These are phyloP conservation scores for Nomada flava DNA, from an alignment of 2,888 invertebrate species.

Conservation along the genomic window DNA sequence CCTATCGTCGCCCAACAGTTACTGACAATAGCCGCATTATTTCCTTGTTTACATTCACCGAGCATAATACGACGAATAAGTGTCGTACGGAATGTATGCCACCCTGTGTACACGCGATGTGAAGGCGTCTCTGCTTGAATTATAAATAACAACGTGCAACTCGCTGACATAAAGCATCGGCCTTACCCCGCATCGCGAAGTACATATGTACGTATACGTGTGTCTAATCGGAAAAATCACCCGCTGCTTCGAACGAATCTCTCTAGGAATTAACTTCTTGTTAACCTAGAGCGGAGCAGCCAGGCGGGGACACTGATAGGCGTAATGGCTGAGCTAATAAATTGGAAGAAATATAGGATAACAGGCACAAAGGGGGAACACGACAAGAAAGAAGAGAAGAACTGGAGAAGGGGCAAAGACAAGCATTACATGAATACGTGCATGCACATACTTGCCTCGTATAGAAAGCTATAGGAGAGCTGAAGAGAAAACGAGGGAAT, in stretches of 20 bases:
- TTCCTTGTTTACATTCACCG: conserved; percentile 38
- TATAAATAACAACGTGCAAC: conserved; percentile 31
- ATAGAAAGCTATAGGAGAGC: conserved; percentile 14
- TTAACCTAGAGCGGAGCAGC: conserved; percentile 3
- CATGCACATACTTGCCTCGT: too few relatives aligned
- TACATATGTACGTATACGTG: too few relatives aligned
- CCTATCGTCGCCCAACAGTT: neutral
- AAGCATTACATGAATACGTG: neutral
- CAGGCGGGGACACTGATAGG: neutral
- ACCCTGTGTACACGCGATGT: conserved; percentile 17
- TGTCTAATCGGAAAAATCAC: neutral
- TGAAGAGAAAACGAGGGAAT: conserved; percentile 29
- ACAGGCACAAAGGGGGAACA: neutral
- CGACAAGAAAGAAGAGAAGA: neutral
- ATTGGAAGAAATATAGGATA: conserved; percentile 35
- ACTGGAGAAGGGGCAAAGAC: neutral
- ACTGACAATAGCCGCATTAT: conserved; percentile 28
- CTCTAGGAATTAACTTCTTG: conserved; percentile 11
- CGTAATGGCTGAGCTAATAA: conserved; percentile 12
- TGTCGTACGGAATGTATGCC: conserved; percentile 34
- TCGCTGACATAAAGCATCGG: conserved; percentile 26
- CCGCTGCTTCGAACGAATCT: conserved; percentile 18
- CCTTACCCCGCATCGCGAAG: too few relatives aligned
- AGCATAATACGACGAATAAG: conserved; percentile 13
- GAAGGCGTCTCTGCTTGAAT: conserved; percentile 23